These are phyloP conservation scores for Meloidogyne exigua DNA, from an alignment of 1,140 invertebrate genomes.

Conservation along the genomic window DNA sequence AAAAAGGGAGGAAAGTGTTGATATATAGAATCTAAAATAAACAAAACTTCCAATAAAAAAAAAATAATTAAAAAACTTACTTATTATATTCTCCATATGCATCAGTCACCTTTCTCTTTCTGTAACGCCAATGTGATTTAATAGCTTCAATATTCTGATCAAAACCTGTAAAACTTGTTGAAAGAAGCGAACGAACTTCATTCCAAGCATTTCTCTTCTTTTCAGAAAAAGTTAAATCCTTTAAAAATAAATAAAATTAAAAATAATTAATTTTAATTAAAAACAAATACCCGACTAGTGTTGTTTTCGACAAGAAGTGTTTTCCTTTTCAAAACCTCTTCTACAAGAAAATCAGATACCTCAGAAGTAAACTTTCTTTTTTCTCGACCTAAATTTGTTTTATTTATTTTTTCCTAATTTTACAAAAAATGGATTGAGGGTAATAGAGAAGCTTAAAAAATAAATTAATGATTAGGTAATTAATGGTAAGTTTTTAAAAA, in stretches of 20 bases:
- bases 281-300: constrained; percentile 33
- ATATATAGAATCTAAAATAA: too few species aligned
- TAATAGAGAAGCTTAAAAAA: too few species aligned
- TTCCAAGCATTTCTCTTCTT: constrained; percentile 45
- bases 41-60: too few species aligned
- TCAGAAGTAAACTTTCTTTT: constrained; percentile 37
- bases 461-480: too few species aligned
- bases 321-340: constrained; percentile 36
- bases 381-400: constrained; percentile 33
- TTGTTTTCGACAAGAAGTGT: constrained; percentile 39
- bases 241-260: not conserved
- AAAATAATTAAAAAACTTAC: constrained; percentile 5
- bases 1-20: too few species aligned
- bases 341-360: constrained; percentile 35
- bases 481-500: too few species aligned
- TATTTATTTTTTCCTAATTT: too few species aligned
- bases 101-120: constrained; percentile 40
- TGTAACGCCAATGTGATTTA: constrained; percentile 41
- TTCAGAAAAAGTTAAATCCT: constrained; percentile 39
- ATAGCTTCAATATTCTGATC: constrained; percentile 43
- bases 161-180: constrained; percentile 23
- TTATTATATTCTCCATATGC: constrained; percentile 33
- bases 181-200: constrained; percentile 31
- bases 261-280: not conserved
- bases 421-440: too few species aligned